These are phyloP conservation scores for Dendrocincla fuliginosa DNA, from an alignment of 2,797 vertebrate genomes.

Conservation along the genomic window DNA sequence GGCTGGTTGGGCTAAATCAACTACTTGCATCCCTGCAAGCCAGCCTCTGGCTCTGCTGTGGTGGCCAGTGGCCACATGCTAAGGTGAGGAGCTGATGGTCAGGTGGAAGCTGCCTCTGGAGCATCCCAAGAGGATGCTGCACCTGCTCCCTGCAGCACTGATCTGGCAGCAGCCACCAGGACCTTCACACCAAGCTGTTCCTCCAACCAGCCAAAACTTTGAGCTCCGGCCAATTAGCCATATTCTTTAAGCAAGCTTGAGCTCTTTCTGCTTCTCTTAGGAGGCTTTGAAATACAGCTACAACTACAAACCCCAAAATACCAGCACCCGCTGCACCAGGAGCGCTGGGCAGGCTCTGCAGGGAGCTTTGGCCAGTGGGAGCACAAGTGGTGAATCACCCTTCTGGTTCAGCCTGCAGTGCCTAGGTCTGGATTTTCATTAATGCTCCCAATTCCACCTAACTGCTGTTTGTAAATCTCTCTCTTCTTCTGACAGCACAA, in stretches of 20 bases:
- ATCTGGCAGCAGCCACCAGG: neutral
- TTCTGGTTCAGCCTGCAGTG: neutral
- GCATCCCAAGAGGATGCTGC: neutral
- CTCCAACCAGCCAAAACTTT: neutral
- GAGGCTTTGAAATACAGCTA: neutral
- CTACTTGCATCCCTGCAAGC: neutral
- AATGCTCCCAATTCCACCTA: neutral
- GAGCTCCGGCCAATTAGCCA: accelerated
- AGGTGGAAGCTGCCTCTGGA: accelerated
- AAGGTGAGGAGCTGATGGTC: neutral
- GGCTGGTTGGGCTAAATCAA: neutral
- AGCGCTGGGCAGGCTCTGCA: neutral
- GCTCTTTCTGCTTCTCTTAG: neutral
- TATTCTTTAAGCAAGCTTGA: neutral
- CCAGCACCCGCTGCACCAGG: accelerated
- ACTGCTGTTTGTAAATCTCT: neutral
- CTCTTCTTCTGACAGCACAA: neutral
- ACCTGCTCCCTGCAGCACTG: accelerated
- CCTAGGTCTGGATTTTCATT: neutral
- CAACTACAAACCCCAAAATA: neutral
- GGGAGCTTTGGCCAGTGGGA: accelerated
- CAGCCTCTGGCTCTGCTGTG: neutral
- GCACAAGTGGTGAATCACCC: accelerated
- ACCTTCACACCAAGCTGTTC: neutral
- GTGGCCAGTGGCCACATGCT: accelerated